phyloP scores from a whole-genome alignment of 2,888 invertebrate genomes.

The Sinelater perroti region DNA sequence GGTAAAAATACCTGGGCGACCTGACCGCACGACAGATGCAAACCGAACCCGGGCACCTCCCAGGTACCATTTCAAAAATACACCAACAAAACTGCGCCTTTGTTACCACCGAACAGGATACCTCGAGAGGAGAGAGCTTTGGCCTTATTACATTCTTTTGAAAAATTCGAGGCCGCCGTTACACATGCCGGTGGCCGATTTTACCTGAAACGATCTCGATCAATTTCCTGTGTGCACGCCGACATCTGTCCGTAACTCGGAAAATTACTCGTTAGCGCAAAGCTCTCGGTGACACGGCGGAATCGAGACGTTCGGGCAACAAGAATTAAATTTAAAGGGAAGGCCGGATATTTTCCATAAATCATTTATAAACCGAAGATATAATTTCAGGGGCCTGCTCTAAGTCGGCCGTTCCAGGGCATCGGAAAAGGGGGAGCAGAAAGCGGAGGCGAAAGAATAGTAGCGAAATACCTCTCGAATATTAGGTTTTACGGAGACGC shows the following conservation, averaged over 20 bases:
- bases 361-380: constrained; percentile 17
- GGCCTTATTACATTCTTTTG: neutral
- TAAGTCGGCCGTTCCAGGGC: neutral
- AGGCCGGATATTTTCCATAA: constrained; percentile 19
- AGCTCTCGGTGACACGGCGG: no score
- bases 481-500: constrained; percentile 4
- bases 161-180: constrained; percentile 1
- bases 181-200: no score
- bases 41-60: constrained; percentile 35
- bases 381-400: constrained; percentile 16
- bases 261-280: no score
- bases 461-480: constrained; percentile 11
- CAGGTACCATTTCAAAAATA: constrained; percentile 39
- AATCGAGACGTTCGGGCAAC: no score
- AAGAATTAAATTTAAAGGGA: constrained; percentile 17
- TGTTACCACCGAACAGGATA: constrained; percentile 16
- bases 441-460: constrained; percentile 8
- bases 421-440: constrained; percentile 3
- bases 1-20: constrained; percentile 38
- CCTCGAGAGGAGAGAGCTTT: neutral
- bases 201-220: no score
- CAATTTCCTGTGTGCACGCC: no score
- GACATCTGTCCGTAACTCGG: no score
- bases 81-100: constrained; percentile 21
- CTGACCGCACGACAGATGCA: constrained; percentile 40